Percentiles rank a stretch among this genome's conserved stretches.
These are phyloP conservation scores for Diglossa cyanea DNA, from an alignment of 2,797 vertebrate genomes.

Conservation along the genomic window DNA sequence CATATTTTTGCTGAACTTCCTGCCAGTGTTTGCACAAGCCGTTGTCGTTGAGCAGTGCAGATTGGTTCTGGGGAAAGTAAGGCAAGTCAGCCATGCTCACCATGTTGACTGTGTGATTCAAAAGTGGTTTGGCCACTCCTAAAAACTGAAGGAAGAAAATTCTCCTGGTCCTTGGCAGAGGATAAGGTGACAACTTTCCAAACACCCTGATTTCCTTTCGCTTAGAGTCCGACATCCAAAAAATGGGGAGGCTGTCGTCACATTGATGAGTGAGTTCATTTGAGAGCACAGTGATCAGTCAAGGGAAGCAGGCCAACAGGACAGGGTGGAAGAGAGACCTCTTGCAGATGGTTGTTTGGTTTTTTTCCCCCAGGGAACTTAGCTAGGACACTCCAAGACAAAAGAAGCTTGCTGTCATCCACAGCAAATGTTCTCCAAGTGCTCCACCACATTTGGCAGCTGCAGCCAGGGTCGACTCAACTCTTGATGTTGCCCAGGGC, in stretches of 20 bases:
- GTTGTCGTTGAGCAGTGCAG: neutral
- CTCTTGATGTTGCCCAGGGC: neutral
- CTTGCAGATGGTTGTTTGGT: neutral
- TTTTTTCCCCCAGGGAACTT: neutral
- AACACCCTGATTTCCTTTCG: conserved; percentile 51
- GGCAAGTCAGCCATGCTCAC: neutral
- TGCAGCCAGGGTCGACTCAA: neutral
- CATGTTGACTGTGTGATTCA: conserved; percentile 44
- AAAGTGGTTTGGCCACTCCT: conserved; percentile 47
- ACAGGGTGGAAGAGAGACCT: neutral
- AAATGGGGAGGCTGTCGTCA: conserved; percentile 3
- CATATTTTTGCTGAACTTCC: neutral
- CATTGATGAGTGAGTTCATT: conserved; percentile 36
- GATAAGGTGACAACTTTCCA: conserved; percentile 36
- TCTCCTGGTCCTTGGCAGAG: conserved; percentile 56
- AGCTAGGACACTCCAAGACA: neutral
- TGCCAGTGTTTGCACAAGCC: neutral
- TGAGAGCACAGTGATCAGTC: neutral
- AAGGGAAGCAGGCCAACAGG: neutral
- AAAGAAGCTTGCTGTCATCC: neutral
- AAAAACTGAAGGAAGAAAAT: conserved; percentile 42
- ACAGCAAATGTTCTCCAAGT: neutral
- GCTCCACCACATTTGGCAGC: neutral
- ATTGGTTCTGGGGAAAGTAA: neutral
- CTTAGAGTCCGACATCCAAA: conserved; percentile 32